Evolutionary conservation across 2,797 vertebrate species (phyloP).

Genomic region (Xenops minutus): DNA sequence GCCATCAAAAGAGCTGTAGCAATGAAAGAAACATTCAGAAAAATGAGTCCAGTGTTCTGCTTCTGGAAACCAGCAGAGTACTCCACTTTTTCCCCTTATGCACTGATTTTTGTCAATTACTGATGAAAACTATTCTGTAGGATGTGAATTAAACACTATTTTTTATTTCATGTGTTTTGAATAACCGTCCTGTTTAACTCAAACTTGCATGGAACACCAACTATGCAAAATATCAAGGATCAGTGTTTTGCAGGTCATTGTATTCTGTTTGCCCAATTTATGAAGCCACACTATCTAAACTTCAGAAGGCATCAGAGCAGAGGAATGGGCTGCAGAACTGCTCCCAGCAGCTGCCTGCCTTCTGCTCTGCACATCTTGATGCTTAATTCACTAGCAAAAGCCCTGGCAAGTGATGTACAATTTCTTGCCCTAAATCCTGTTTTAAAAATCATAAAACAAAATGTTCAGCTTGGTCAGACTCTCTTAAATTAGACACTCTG

Average conservation of each 20-base stretch:
- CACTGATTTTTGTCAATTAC: background rate
- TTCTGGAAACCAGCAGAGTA: background rate
- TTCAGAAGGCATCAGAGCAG: background rate
- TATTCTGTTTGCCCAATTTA: background rate
- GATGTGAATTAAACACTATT: background rate
- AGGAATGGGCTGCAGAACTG: background rate
- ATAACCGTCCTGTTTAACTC: background rate
- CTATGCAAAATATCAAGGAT: fast-evolving
- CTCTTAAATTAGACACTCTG: background rate
- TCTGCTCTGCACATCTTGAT: background rate
- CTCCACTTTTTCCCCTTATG: background rate
- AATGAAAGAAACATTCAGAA: background rate
- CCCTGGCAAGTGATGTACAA: background rate
- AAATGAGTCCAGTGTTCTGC: background rate
- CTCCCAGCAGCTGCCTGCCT: background rate
- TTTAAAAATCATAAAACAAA: background rate
- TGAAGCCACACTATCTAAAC: background rate
- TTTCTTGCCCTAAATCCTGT: background rate
- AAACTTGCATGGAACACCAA: background rate
- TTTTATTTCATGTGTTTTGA: background rate
- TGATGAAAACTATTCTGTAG: background rate
- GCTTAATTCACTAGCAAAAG: background rate
- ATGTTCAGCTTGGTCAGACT: background rate
- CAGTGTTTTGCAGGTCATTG: fast-evolving
- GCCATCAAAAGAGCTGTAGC: background rate